Conservation (phyloP, 2,797 vertebrate genomes). For the Cryptoprocta ferox region DNA sequence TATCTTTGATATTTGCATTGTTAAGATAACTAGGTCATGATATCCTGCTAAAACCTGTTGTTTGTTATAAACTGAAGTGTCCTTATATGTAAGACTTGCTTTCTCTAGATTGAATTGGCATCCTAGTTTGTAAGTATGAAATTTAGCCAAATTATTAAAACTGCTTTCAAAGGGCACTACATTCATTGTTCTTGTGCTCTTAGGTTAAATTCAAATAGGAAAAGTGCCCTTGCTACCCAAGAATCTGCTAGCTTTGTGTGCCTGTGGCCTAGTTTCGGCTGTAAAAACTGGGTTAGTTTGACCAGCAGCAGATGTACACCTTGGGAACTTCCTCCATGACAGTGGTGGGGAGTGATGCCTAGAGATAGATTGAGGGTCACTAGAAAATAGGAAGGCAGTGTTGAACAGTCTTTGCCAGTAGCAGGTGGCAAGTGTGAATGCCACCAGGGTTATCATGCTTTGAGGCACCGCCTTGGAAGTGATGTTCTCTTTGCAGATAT, state of each 20-base stretch:
- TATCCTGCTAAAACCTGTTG: constrained; percentile 34
- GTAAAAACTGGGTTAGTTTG: constrained; percentile 66
- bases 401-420: not conserved
- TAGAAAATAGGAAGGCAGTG: not conserved
- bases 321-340: constrained; percentile 1
- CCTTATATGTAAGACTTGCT: constrained; percentile 1
- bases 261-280: constrained; percentile 36
- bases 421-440: not conserved
- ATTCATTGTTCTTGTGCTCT: constrained; percentile 1
- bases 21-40: constrained; percentile 49
- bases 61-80: constrained; percentile 44
- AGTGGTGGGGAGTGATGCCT: constrained; percentile 15
- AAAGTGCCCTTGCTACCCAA: constrained; percentile 1
- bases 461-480: not conserved
- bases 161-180: constrained; percentile 3
- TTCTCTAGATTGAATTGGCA: constrained; percentile 50
- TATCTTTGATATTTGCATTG: constrained; percentile 22
- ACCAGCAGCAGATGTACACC: constrained; percentile 42
- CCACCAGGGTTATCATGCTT: not conserved
- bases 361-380: constrained; percentile 52
- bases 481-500: constrained; percentile 9
- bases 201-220: constrained; percentile 48
- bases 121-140: constrained; percentile 58
- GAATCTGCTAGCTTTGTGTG: constrained; percentile 17
- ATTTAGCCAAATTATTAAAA: constrained; percentile 60